A percentile compares a stretch with the other conserved stretches of the same genome.
phyloP scores from a whole-genome alignment of 2,888 invertebrate species.

The Itoplectis maculator region DNA sequence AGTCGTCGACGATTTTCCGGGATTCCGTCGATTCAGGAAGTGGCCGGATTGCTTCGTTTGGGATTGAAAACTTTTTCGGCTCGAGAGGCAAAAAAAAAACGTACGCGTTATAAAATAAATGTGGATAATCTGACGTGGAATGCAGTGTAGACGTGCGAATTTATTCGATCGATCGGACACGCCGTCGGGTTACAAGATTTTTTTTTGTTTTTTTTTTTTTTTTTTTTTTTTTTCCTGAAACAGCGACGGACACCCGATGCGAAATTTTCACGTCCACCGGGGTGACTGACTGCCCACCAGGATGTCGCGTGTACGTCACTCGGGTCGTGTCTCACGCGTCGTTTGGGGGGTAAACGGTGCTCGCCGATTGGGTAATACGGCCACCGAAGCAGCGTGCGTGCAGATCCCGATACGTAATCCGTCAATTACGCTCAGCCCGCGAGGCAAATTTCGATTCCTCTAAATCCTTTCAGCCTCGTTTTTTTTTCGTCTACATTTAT shows the following conservation, averaged over 20 bases:
- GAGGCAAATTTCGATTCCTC: slow-evolving; percentile 55
- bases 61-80: not conserved
- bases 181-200: slow-evolving; percentile 9
- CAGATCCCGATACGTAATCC: slow-evolving; percentile 63
- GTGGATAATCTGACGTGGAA: slow-evolving; percentile 1
- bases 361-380: slow-evolving; percentile 54
- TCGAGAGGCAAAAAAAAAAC: slow-evolving; percentile 1
- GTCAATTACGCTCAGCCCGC: slow-evolving; percentile 64
- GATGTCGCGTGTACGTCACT: slow-evolving; percentile 15
- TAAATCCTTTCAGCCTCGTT: slow-evolving; percentile 30
- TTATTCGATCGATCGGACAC: slow-evolving; percentile 50
- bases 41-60: not conserved
- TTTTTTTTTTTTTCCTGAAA: too few species aligned
- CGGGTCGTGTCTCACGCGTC: slow-evolving; percentile 16
- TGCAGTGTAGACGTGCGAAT: slow-evolving; percentile 1
- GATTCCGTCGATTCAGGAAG: slow-evolving; percentile 4
- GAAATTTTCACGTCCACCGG: slow-evolving; percentile 11
- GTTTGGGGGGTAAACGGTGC: not conserved
- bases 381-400: slow-evolving; percentile 45
- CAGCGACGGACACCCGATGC: not conserved
- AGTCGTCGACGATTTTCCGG: not conserved
- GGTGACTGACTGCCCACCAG: not conserved
- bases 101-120: not conserved
- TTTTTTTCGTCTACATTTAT: slow-evolving; percentile 29
- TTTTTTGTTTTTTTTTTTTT: too few species aligned